phyloP scores from a whole-genome alignment of 2,797 vertebrate species.

The Anomalospiza imberbis region DNA sequence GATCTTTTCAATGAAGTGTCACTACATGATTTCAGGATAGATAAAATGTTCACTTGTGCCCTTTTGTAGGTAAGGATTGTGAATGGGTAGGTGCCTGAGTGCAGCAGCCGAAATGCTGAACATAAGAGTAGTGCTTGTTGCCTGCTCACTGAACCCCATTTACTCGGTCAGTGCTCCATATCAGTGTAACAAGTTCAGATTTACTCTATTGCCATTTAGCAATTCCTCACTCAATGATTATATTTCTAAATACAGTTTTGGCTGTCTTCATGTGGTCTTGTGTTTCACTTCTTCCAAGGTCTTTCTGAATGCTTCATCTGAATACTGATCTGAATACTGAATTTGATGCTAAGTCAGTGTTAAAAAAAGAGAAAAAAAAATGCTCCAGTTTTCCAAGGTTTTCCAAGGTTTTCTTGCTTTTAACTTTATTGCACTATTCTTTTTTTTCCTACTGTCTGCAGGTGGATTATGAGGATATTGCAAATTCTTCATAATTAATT shows the following conservation, averaged over 20 bases:
- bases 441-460: not conserved
- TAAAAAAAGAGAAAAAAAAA: not conserved
- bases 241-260: not conserved
- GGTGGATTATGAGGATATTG: not conserved
- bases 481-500: not conserved
- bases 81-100: not conserved
- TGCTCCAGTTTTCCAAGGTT: not conserved
- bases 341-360: not conserved
- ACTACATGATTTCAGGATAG: not conserved
- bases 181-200: not conserved
- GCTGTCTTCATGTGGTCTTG: not conserved
- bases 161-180: not conserved
- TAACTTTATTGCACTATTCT: not conserved
- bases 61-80: not conserved
- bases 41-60: not conserved
- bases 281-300: not conserved
- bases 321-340: not conserved
- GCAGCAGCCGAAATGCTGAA: not conserved
- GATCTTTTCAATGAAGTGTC: not conserved
- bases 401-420: not conserved
- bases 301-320: not conserved
- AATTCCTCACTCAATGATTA: not conserved
- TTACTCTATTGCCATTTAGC: not conserved
- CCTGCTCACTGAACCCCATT: not conserved
- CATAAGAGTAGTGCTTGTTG: rapidly evolving